Evolutionary conservation across 1,140 invertebrate genomes (phyloP), one percentile per base, ranked within the genome.

Genomic region (Mizuhopecten yessoensis): DNA sequence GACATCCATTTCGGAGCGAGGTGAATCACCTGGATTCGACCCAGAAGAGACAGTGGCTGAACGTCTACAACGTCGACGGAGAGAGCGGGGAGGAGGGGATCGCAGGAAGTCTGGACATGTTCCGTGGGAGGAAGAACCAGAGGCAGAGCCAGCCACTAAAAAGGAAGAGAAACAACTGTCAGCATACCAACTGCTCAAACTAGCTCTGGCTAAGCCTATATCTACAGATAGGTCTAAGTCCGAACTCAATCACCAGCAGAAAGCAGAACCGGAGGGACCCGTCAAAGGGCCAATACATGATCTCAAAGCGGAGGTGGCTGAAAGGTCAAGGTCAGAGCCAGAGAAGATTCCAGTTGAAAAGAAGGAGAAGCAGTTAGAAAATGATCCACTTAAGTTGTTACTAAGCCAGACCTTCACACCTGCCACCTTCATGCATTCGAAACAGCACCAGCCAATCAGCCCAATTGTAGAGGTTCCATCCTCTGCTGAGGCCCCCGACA

Each of bases 1-100:
- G 11, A 17, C 57, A 29, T 75, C 57, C 23, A 75, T 75, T 1
- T 75, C 57, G 1, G 57, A 75, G n/a, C 1, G 57, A 75, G 57
- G 57, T n/a, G 57, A 75, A 29, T 75, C 57, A n/a, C 57, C 57
- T 75, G 57, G 57, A 75, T 75, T 75, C 17, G 57, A 75, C n/a
- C 57, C 57, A 5, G 57, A 75, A 17, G 57, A 75, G n/a, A 75
- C 57, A 29, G 57, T 75, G 23, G 57, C 57, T 29, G 57, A 75
- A 75, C 57, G 57, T 75, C 57, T 75, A 0, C 57, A 75, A 29
- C 57, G 57, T 75, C 57, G 57, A 9, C 57, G 57, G 11, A 75
- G 57, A 75, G 57, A 75, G 23, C 57, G 57, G 23, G 57, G 57
- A 75, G 57, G 57, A 75, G 57, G 57, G 5, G 57, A 75, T 75